Evolutionary conservation across 2,113 vertebrate genomes (phyloP).

Genomic region (Amphiprion ocellaris): DNA sequence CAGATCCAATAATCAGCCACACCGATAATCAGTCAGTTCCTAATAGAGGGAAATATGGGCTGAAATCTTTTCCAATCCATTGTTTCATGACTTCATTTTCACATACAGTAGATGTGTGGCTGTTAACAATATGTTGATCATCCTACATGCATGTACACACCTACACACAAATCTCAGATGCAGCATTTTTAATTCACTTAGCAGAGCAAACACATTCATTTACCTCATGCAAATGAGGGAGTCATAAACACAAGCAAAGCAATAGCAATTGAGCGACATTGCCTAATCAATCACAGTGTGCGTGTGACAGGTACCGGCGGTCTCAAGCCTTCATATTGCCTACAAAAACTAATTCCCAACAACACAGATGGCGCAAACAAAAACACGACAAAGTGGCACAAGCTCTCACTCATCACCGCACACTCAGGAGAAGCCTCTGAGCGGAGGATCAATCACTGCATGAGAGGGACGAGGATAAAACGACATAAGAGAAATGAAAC

Average conservation of each 20-base stretch:
- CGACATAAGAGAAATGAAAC: constrained; percentile 55
- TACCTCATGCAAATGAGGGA: constrained; percentile 63
- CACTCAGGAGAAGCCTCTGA: constrained; percentile 65
- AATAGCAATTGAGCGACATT: constrained; percentile 45
- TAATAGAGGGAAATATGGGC: too few relatives aligned
- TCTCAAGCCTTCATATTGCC: constrained; percentile 47
- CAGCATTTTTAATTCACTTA: constrained; percentile 64
- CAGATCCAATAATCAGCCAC: too few relatives aligned
- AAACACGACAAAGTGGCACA: constrained; percentile 46
- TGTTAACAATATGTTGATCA: constrained; percentile 19
- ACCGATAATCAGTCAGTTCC: too few relatives aligned
- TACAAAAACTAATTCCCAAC: constrained; percentile 54
- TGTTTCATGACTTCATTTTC: neutral
- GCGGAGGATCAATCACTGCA: constrained; percentile 70
- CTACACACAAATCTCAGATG: constrained; percentile 8
- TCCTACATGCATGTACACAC: neutral
- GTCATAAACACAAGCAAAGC: constrained; percentile 57
- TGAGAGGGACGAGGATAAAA: constrained; percentile 60
- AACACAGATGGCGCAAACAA: constrained; percentile 71
- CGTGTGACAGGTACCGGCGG: constrained; percentile 37
- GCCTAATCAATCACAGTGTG: constrained; percentile 65
- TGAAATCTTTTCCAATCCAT: too few relatives aligned
- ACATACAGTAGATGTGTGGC: neutral
- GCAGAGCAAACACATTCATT: constrained; percentile 45
- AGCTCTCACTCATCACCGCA: constrained; percentile 55